Conservation (phyloP, 2,797 vertebrate genomes). For the Mallotus villosus region DNA sequence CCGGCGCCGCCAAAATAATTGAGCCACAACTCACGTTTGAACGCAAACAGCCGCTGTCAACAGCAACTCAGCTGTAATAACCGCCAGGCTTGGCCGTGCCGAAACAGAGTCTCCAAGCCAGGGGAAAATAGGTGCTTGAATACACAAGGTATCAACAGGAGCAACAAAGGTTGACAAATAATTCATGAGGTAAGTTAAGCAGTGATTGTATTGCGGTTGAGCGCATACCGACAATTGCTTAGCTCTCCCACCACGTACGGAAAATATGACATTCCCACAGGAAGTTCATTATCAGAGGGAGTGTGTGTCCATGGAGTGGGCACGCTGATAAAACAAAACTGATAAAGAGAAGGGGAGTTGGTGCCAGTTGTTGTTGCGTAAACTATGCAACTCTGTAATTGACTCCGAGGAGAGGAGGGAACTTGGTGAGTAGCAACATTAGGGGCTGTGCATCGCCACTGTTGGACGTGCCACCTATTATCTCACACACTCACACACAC, state of each 20-base stretch:
- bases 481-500: too few species aligned
- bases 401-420: too few species aligned
- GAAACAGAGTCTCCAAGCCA: neutral
- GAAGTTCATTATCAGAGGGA: too few species aligned
- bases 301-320: too few species aligned
- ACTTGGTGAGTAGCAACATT: too few species aligned
- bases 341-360: too few species aligned
- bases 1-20: slow-evolving; percentile 33
- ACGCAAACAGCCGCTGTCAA: slow-evolving; percentile 9
- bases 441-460: too few species aligned
- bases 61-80: neutral
- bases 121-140: slow-evolving; percentile 27
- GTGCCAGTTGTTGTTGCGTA: too few species aligned
- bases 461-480: too few species aligned
- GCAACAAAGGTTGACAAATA: slow-evolving; percentile 38
- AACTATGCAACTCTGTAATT: too few species aligned
- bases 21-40: slow-evolving; percentile 48
- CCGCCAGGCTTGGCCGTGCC: neutral
- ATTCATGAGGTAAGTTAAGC: slow-evolving; percentile 38
- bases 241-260: slow-evolving; percentile 21
- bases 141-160: slow-evolving; percentile 44
- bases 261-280: too few species aligned
- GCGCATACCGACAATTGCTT: slow-evolving; percentile 36
- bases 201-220: slow-evolving; percentile 50
- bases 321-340: too few species aligned